Conservation (phyloP, 2,888 invertebrate species). For the Agriopis aurantiaria region DNA sequence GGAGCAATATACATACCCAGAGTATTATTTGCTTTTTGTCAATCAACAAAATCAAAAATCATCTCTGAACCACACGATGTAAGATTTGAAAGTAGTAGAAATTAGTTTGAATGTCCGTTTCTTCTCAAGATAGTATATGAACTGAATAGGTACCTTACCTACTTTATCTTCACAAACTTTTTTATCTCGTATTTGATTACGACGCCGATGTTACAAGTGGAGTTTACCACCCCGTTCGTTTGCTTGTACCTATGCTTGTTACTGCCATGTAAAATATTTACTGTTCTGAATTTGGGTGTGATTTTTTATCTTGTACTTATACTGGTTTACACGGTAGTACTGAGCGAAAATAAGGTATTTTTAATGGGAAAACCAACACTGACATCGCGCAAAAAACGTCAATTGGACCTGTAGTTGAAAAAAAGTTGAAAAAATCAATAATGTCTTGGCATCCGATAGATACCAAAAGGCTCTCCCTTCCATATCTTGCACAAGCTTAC, state of each 20-base stretch:
- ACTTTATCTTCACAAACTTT: background rate
- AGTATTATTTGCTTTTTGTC: background rate
- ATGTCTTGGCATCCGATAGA: too few species aligned
- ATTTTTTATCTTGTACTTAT: too few species aligned
- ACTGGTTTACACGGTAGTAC: too few species aligned
- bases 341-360: too few species aligned
- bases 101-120: background rate
- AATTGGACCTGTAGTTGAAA: too few species aligned
- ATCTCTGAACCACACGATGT: background rate
- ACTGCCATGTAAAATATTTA: background rate
- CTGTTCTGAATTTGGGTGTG: background rate
- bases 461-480: too few species aligned
- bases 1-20: background rate
- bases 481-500: too few species aligned
- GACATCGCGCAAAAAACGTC: too few species aligned
- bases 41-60: background rate
- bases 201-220: too few species aligned
- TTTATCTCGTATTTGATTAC: constrained; percentile 7
- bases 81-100: background rate
- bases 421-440: too few species aligned
- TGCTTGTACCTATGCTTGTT: background rate
- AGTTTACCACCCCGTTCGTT: too few species aligned
- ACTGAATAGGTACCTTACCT: background rate
- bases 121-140: background rate
- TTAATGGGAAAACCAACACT: too few species aligned